Evolutionary conservation across 30 jellyfish, hydroid and myxozoan species (phyloP).

Genomic region (Phacellophora camtschatica): DNA sequence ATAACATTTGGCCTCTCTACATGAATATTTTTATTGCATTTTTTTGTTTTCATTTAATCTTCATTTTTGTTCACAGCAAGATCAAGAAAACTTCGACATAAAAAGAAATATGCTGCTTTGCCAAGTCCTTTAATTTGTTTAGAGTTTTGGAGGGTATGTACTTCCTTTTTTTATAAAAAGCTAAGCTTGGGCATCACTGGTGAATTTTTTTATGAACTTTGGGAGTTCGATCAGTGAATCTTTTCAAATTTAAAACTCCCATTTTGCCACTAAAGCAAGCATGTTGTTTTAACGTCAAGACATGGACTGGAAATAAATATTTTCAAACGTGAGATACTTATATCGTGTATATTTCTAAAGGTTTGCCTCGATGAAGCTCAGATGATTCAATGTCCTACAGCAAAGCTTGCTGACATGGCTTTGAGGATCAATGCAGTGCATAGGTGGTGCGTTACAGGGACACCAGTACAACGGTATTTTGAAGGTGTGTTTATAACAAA

Average conservation of each 20-base stretch:
- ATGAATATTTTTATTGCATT: neutral
- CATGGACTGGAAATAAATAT: no score
- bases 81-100: slow-evolving; percentile 56
- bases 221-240: no score
- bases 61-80: neutral
- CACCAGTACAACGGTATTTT: slow-evolving; percentile 83
- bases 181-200: no score
- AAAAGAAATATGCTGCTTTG: slow-evolving; percentile 55
- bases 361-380: slow-evolving; percentile 96
- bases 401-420: slow-evolving; percentile 91
- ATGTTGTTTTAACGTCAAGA: no score
- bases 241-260: no score
- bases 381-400: slow-evolving; percentile 86
- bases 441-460: slow-evolving; percentile 99
- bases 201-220: no score
- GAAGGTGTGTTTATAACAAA: slow-evolving; percentile 91
- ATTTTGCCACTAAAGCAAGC: no score
- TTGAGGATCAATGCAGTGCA: slow-evolving; percentile 72
- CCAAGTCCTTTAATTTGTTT: slow-evolving; percentile 89
- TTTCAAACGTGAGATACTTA: neutral
- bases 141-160: slow-evolving; percentile 88
- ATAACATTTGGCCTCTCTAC: no score
- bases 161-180: no score
- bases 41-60: neutral
- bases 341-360: neutral